phyloP scores from a whole-genome alignment of 2,113 vertebrate species.

The Microcebus tavaratra region DNA sequence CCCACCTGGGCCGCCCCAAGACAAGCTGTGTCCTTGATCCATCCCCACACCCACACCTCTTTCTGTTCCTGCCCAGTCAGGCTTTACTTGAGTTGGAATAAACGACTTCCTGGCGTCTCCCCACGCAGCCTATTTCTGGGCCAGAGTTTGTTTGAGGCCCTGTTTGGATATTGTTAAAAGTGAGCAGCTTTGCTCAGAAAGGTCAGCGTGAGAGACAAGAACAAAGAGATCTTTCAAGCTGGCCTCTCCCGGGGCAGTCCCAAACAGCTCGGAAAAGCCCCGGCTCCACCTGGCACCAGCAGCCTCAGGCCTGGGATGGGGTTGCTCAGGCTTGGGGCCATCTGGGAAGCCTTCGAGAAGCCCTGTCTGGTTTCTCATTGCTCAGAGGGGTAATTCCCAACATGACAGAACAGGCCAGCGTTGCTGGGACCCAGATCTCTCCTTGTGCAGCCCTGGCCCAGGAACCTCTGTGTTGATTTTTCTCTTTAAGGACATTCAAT shows the following conservation, averaged over 20 bases:
- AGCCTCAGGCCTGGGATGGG: background rate
- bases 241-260: background rate
- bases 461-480: background rate
- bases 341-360: background rate
- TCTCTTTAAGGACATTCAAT: background rate
- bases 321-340: background rate
- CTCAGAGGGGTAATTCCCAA: background rate
- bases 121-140: background rate
- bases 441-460: background rate
- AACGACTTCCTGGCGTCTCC: constrained; percentile 39
- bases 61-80: background rate
- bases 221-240: constrained; percentile 59
- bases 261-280: constrained; percentile 13
- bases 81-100: constrained; percentile 19
- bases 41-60: background rate
- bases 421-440: background rate
- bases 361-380: background rate
- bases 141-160: constrained; percentile 62
- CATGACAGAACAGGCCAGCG: background rate
- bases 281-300: background rate
- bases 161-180: constrained; percentile 65
- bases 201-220: constrained; percentile 54
- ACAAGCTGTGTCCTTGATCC: background rate
- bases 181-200: constrained; percentile 67
- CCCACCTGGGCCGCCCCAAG: background rate